Evolutionary conservation across 1,140 invertebrate genomes (phyloP), one percentile per base, ranked within the genome.

Genomic region (Ostrea edulis): DNA sequence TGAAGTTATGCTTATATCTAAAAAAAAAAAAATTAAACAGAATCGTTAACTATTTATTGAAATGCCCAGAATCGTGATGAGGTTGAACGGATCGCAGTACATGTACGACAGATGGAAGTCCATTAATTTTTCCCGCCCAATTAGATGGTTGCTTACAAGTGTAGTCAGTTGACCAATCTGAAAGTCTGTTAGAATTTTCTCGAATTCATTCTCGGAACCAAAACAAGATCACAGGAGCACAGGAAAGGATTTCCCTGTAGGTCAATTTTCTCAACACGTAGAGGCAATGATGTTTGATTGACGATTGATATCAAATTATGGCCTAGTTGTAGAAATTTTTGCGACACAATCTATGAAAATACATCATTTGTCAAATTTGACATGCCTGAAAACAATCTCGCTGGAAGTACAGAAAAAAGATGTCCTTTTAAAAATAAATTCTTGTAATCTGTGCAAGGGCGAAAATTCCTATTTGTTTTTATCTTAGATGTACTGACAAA

Each of bases 161-260:
- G 44, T 89, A 89, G 17, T 9, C 11, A 0, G 14, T 51, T 22
- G 85, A 85, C 17, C 84, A 89, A n/a, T 25, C 29, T 0, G 35
- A 3, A 55, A 20, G 11, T 44, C 17, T 17, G 8, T 44, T 11
- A 8, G n/a, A n/a, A 53, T 17, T 11, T 14, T 51, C 1, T 44
- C 55, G 9, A 20, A 89, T 51, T 82, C 85, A 89, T 2, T 68
- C 25, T 68, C 53, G 52, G 44, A 86, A 89, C 62, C 77, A 86
- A n/a, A 51, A 84, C 29, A 5, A 83, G 68, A 1, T 83, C 20
- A 89, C 88, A 89, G 2, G 85, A 55, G 58, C 88, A 89, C 17
- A 44, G 68, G 22, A 68, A 89, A 9, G 88, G 85, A 62, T 89
- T 89, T 20, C 35, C 35, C 25, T 58, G 22, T 9, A 87, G 7